These are phyloP conservation scores for Andrena marginata DNA, from an alignment of 2,888 invertebrate genomes.

Conservation along the genomic window DNA sequence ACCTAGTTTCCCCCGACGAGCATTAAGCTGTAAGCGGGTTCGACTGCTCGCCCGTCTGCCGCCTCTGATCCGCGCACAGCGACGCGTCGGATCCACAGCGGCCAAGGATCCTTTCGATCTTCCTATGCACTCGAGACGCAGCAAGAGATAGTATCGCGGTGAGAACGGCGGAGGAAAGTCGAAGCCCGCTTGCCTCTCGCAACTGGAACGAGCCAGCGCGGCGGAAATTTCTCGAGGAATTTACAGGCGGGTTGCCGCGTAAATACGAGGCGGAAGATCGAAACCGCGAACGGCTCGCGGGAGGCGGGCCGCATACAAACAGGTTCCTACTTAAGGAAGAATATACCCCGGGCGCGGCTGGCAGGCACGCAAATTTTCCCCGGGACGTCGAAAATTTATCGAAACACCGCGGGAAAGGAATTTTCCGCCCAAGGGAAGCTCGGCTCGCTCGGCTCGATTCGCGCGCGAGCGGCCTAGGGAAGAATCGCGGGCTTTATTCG, in stretches of 20 bases:
- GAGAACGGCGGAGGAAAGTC: too few species aligned
- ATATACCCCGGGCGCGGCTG: slow-evolving; percentile 2
- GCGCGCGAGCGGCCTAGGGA: slow-evolving; percentile 10
- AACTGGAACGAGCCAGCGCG: neutral
- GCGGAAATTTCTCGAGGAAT: neutral
- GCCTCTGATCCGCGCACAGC: too few species aligned
- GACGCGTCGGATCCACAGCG: too few species aligned
- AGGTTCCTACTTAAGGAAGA: neutral
- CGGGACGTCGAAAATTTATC: slow-evolving; percentile 35
- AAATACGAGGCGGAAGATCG: slow-evolving; percentile 15
- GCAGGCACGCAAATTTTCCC: slow-evolving; percentile 31
- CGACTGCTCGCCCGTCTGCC: too few species aligned
- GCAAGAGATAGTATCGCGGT: too few species aligned
- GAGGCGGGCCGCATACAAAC: neutral
- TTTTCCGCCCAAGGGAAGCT: slow-evolving; percentile 35
- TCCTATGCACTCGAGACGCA: neutral
- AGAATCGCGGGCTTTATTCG: slow-evolving; percentile 48
- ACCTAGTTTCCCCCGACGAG: slow-evolving; percentile 34
- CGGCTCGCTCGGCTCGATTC: neutral
- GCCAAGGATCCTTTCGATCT: too few species aligned
- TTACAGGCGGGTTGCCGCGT: slow-evolving; percentile 20
- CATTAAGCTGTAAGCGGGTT: neutral
- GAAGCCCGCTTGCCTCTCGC: too few species aligned
- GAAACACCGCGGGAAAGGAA: slow-evolving; percentile 22
- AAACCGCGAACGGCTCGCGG: neutral